Conservation (phyloP, 2,888 invertebrate species). For the Eilema sororculum region DNA sequence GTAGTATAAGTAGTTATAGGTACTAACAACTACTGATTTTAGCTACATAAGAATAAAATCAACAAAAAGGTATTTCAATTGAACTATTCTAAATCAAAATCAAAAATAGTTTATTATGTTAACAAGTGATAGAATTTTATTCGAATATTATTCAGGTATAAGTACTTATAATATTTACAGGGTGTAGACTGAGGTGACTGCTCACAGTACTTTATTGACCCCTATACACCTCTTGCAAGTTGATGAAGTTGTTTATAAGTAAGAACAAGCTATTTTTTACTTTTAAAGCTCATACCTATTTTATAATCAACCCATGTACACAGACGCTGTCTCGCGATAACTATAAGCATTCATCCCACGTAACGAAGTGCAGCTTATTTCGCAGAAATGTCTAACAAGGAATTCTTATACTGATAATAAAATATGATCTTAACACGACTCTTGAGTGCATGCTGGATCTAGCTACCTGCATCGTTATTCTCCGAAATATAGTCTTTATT, state of each 20-base stretch:
- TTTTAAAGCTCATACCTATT: not conserved
- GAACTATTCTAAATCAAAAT: no score
- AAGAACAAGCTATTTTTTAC: not conserved
- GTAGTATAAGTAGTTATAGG: no score
- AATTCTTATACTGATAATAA: slow-evolving; percentile 5
- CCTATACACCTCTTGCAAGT: not conserved
- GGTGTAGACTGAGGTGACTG: not conserved
- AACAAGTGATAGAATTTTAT: not conserved
- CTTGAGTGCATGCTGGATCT: not conserved
- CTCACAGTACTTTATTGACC: not conserved
- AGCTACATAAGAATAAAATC: no score
- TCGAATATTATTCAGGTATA: not conserved
- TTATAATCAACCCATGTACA: not conserved
- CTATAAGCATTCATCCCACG: not conserved
- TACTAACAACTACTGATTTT: no score
- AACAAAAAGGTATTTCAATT: no score
- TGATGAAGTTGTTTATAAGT: not conserved
- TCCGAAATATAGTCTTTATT: not conserved
- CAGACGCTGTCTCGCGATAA: not conserved
- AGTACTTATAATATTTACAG: not conserved
- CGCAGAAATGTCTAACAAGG: not conserved
- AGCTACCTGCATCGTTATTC: slow-evolving; percentile 14
- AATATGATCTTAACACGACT: slow-evolving; percentile 15
- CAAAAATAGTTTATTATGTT: no score
- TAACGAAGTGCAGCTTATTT: not conserved